Evolutionary conservation across 2,888 invertebrate genomes (phyloP), one percentile per base, ranked within the genome.

Genomic region (Papilio demoleus): DNA sequence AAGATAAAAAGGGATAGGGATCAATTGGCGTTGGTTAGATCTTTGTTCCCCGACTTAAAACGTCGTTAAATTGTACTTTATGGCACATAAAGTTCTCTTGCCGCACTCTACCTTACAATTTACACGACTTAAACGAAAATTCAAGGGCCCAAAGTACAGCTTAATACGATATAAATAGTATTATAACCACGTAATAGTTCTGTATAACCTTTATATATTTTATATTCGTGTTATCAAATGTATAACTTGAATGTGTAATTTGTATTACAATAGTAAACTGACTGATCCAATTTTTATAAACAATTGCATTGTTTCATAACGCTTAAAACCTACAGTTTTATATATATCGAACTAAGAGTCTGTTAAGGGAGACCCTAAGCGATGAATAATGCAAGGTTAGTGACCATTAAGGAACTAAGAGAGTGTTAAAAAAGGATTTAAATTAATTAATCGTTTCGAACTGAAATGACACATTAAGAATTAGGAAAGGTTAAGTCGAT

Each of bases 41-140:
- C 47, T 50, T 60, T 67, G 50, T 61, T 67, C 67, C 36, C 50
- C n/a, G 53, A 40, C 61, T 61, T 67, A 61, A 67, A 31, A 40
- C 67, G 50, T 60, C 60, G 50, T 67, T 50, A 61, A 67, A 67
- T 61, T 61, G 67, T 67, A 50, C 27, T 67, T 67, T 67, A 67
- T 67, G 53, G 53, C 31, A 40, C 67, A 61, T 67, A 60, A 66
- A 59, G 66, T 45, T 27, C 45, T 36, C 22, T 17, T 36, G 11
- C 24, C 59, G 59, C 19, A 38, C 47, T 60, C 45, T 22, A 47
- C 45, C 59, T 59, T 38, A 66, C 66, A 60, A 47, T 66, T 59
- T 59, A 59, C 47, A 59, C 59, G 59, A 65, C 14, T 8, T 17
- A 19, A 56, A 45, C 42, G 59, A 65, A 65, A 56, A 56, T 42